Base-by-base conservation (phyloP, 2,113 vertebrate genomes). In the Jaculus jaculus region DNA sequence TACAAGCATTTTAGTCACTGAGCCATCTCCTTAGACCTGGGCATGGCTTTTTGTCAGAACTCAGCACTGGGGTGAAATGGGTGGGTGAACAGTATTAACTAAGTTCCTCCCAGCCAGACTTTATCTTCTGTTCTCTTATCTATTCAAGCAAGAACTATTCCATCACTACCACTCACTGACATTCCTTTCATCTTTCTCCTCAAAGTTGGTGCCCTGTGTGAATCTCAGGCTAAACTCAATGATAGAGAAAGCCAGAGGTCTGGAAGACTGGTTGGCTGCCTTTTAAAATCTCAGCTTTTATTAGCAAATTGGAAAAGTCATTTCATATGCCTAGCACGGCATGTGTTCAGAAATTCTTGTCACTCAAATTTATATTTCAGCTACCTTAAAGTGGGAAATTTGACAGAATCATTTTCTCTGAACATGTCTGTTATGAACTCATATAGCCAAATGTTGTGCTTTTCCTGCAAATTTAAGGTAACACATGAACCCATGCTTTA, bases 251-350 rank as follows among this genome's bases (percentile, higher is more conserved):
- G 24, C 21, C 87, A 58, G 71, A 84, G 4, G 0, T 66, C 28
- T 68, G 15, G 68, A 26, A 79, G 60, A 54, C 51, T 78, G 23
- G 0, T 20, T 71, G 65, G 15, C 24, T 87, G 16, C 6, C 32
- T 80, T 93, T 71, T 84, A 61, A 37, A 95, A 82, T 93, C 8
- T 28, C 61, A 58, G 28, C 13, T n/a, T 80, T 5, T 32, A 42
- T 68, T 61, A 82, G 16, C 26, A 68, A 91, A 26, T 54, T 92
- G 60, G 24, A 91, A 84, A 88, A 84, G 73, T 87, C 28, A 90
- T 20, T 77, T 91, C 32, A 78, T 30, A 65, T 74, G 9, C 51
- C 15, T 21, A 60, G 16, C 4, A 18, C 89, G 87, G 15, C 7
- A 21, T 84, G 37, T 0, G 28, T 93, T 96, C 18, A 69, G 23